Percentiles rank a stretch among this genome's conserved stretches.
Conservation (phyloP, 2,888 invertebrate species). For the Caprella mutica region DNA sequence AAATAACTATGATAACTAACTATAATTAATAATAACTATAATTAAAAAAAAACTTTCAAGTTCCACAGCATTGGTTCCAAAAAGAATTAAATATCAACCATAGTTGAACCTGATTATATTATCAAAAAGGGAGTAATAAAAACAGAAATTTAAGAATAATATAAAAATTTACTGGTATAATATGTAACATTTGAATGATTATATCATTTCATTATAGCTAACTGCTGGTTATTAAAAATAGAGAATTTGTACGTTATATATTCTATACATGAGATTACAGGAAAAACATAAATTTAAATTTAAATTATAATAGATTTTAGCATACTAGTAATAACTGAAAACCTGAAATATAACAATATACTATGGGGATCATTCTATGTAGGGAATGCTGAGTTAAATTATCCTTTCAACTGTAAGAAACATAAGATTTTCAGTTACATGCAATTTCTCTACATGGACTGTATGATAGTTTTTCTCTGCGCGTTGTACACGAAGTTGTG, state of each 20-base stretch:
- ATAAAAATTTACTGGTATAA: too few relatives aligned
- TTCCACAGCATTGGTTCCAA: too few relatives aligned
- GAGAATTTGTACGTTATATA: not conserved
- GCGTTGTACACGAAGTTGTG: slow-evolving; percentile 80
- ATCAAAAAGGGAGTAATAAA: too few relatives aligned
- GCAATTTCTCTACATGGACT: slow-evolving; percentile 47
- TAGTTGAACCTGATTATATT: too few relatives aligned
- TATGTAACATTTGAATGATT: too few relatives aligned
- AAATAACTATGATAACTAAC: too few relatives aligned
- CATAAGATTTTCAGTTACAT: not conserved
- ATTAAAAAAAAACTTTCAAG: too few relatives aligned
- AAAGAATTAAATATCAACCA: too few relatives aligned
- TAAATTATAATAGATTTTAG: not conserved
- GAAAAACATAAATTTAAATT: slow-evolving; percentile 9
- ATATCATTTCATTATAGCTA: too few relatives aligned
- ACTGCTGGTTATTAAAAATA: not conserved
- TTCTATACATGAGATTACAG: not conserved
- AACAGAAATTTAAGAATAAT: too few relatives aligned
- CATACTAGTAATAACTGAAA: not conserved
- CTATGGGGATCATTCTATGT: not conserved
- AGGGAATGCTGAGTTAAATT: too few relatives aligned
- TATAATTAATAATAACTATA: too few relatives aligned
- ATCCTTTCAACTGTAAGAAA: not conserved
- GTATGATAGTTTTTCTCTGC: slow-evolving; percentile 71
- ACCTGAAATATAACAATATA: not conserved